Conservation (phyloP, 2,797 vertebrate genomes). For the Cynopterus sphinx region DNA sequence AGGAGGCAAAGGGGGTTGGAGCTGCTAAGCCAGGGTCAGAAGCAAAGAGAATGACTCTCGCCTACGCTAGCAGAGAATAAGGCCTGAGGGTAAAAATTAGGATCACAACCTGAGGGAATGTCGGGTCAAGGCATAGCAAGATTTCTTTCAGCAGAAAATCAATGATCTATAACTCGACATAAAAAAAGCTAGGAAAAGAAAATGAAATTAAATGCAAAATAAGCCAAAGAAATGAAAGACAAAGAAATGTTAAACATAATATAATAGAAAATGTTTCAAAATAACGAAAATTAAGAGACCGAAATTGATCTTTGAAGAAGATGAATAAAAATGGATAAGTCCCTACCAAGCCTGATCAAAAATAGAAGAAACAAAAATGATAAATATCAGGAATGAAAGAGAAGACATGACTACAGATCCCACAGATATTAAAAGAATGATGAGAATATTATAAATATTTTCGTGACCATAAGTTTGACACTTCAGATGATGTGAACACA, state of each 20-base stretch:
- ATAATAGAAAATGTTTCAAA: not conserved
- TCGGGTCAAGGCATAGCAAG: not conserved
- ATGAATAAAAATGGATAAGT: not conserved
- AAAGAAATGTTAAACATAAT: not conserved
- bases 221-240: not conserved
- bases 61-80: not conserved
- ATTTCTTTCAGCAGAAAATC: constrained; percentile 26
- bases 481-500: not conserved
- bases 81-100: not conserved
- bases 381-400: not conserved
- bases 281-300: not conserved
- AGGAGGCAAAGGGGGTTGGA: not conserved
- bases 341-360: not conserved
- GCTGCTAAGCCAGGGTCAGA: not conserved
- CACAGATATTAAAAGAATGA: not conserved
- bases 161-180: not conserved
- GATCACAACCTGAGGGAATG: not conserved
- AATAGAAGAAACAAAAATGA: not conserved
- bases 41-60: not conserved
- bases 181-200: not conserved
- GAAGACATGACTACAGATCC: not conserved
- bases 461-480: not conserved
- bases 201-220: not conserved
- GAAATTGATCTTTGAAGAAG: not conserved
- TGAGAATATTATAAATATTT: not conserved